phyloP scores from a whole-genome alignment of 2,797 vertebrate species.

The Myotis pilosus region DNA sequence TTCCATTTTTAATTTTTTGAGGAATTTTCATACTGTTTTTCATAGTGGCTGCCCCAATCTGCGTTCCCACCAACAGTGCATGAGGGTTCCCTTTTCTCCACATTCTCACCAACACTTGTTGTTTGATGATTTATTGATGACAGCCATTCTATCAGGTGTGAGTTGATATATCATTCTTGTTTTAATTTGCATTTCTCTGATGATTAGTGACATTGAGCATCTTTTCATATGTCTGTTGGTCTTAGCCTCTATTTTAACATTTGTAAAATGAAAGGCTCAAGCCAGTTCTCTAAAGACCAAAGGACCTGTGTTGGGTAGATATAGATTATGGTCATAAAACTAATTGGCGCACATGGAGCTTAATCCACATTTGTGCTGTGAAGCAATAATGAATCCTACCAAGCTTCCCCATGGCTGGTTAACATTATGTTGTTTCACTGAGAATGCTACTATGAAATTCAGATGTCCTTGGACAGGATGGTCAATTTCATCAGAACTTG shows the following conservation, averaged over 20 bases:
- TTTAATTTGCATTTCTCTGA: neutral
- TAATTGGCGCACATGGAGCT: neutral
- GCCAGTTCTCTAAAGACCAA: conserved; percentile 31
- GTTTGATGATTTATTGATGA: neutral
- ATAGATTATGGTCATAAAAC: neutral
- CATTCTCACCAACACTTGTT: neutral
- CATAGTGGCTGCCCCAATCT: neutral
- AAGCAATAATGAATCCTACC: neutral
- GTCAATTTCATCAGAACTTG: neutral
- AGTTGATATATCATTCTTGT: neutral
- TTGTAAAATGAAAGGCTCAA: conserved; percentile 17
- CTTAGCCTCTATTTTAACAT: neutral
- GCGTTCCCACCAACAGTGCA: neutral
- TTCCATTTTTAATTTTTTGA: neutral
- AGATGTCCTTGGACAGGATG: neutral
- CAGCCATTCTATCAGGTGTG: neutral
- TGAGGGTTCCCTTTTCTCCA: neutral
- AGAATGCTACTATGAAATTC: neutral
- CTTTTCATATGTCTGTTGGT: neutral
- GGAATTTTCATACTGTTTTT: neutral
- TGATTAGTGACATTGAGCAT: neutral
- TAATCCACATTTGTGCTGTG: neutral
- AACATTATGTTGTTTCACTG: neutral
- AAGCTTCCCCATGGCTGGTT: neutral
- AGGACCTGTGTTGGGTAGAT: conserved; percentile 4